Base-by-base conservation (phyloP, 2,888 invertebrate species). In the Reticulitermes lucifugus region DNA sequence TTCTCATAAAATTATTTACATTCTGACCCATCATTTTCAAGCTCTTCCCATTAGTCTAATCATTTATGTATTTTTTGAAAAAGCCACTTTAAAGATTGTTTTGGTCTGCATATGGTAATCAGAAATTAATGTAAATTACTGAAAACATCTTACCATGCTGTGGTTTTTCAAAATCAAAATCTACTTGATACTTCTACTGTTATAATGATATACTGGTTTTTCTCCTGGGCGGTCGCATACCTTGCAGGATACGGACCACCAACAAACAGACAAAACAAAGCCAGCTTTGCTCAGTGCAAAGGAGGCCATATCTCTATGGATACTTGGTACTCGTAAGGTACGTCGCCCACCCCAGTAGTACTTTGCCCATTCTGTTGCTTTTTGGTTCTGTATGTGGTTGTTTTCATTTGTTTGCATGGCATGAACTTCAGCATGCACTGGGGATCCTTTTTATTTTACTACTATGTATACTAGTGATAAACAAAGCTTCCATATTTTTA, bases 251-350 rank as follows among this genome's bases (percentile, higher is more conserved):
- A 92, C 94, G 92, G 90, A 89, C 90, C 89, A 89, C 92, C 93
- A 91, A 92, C 93, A 93, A 94, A 93, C 93, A 94, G 94, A 92
- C 95, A 95, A 94, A 95, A 83, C 87, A 85, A 85, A 86, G 86
- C 71, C 79, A 59, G 81, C 95, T 93, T 95, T 96, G 93, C 95
- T 97, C 93, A 96, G 96, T 93, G 96, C 96, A 93, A 96, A 96
- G 95, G 96, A 97, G 95, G 97, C 97, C 93, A 96, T 97, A 94
- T 96, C 96, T 92, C 95, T 97, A 92, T 97, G 96, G 96, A 96
- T 96, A 93, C 96, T 96, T 94, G 96, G 96, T 94, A 96, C 96
- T 93, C 95, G 96, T 94, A 96, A 97, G 96, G 96, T 97, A 94
- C 93, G 94, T 92, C 90, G 65, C 81, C 70, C 21, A 29, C 46